phyloP scores from a whole-genome alignment of 2,797 vertebrate species.

The Micrastur ruficollis region DNA sequence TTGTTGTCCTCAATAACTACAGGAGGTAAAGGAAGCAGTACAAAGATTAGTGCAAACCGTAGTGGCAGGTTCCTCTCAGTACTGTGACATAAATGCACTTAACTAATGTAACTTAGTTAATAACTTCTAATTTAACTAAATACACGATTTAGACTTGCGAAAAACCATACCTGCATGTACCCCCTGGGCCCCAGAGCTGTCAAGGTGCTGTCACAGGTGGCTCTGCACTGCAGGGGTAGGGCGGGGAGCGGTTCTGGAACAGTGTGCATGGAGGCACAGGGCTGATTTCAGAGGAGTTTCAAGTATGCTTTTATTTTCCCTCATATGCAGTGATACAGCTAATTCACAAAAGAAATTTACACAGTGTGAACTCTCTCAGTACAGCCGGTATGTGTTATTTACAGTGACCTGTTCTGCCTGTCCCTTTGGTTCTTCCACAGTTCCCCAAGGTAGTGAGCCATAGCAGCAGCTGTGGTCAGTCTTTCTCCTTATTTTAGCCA shows the following conservation, averaged over 20 bases:
- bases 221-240: neutral
- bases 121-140: neutral
- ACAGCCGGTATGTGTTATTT: neutral
- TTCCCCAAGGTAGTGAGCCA: neutral
- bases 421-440: neutral
- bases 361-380: neutral
- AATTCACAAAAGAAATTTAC: neutral
- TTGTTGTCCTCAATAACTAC: neutral
- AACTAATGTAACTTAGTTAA: neutral
- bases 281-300: neutral
- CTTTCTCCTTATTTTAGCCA: neutral
- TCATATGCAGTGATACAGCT: neutral
- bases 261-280: neutral
- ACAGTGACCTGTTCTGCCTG: neutral
- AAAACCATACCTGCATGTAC: fast-evolving
- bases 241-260: neutral
- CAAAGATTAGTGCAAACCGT: neutral
- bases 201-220: fast-evolving
- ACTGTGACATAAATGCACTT: neutral
- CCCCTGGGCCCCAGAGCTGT: fast-evolving
- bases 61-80: neutral
- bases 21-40: neutral
- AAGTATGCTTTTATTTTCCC: conserved; percentile 36
- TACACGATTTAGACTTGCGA: fast-evolving
- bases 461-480: neutral